A percentile compares a stretch with the other conserved stretches of the same genome.
These are phyloP conservation scores for Cylas formicarius DNA, from an alignment of 1,140 invertebrate species.

Conservation along the genomic window DNA sequence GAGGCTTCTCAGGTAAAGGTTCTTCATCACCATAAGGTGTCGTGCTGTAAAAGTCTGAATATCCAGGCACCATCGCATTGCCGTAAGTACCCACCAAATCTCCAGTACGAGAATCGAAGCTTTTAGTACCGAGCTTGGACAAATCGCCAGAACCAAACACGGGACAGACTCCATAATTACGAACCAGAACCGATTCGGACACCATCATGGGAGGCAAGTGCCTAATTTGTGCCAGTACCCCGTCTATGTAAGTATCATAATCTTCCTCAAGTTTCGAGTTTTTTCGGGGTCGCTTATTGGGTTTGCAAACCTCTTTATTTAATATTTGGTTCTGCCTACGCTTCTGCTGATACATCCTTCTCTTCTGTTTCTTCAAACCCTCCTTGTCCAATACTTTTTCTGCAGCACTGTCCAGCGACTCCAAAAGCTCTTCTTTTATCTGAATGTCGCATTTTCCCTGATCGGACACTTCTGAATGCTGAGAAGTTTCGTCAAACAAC, in stretches of 20 bases:
- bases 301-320: slow-evolving; percentile 44
- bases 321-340: slow-evolving; percentile 55
- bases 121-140: slow-evolving; percentile 60
- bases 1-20: slow-evolving; percentile 61
- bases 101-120: slow-evolving; percentile 63
- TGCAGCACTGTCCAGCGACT: slow-evolving; percentile 29
- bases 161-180: slow-evolving; percentile 73
- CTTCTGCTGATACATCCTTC: slow-evolving; percentile 78
- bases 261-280: slow-evolving; percentile 82
- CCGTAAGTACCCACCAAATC: slow-evolving; percentile 75
- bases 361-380: slow-evolving; percentile 70
- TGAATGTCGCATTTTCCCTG: slow-evolving; percentile 50
- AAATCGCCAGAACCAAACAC: slow-evolving; percentile 75
- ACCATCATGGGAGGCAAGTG: slow-evolving; percentile 78
- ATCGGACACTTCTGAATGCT: slow-evolving; percentile 53
- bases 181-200: slow-evolving; percentile 76
- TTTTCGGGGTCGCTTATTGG: slow-evolving; percentile 77
- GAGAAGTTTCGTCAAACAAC: slow-evolving; percentile 52
- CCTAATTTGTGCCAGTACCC: slow-evolving; percentile 75
- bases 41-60: slow-evolving; percentile 73
- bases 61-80: slow-evolving; percentile 57
- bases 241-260: slow-evolving; percentile 84
- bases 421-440: slow-evolving; percentile 52
- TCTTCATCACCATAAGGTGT: slow-evolving; percentile 73
- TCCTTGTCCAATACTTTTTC: slow-evolving; percentile 38